Evolutionary conservation across 2,113 vertebrate genomes (phyloP), one percentile per base, ranked within the genome.

Genomic region (Scolopax mira): DNA sequence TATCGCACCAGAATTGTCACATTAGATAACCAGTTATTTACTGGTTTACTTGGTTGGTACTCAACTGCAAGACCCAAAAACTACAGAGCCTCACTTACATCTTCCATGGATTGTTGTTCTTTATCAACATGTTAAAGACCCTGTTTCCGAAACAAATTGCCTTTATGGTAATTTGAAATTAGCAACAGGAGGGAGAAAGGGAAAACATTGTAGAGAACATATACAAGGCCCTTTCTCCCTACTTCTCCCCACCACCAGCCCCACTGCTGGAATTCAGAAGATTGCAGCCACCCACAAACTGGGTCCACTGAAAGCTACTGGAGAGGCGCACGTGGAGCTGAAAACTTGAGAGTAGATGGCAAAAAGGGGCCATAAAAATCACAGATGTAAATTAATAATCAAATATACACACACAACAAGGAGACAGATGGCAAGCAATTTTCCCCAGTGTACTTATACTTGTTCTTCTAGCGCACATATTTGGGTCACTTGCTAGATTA

Each of bases 401-500:
- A 91, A 96, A 96, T 84, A 94, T 65, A 94, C 74, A 86, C 58
- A 85, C 77, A 91, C 17, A 94, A 93, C 95, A 95, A 83, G 91
- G 64, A 97, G 91, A 97, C 97, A 98, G 97, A 98, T 98, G 97
- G 96, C 67, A 93, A 97, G 90, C 87, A 85, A 94, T 97, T 97
- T 95, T 96, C 94, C 96, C 94, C 73, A 70, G 54, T 54, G 96
- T 94, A 95, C 92, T 93, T 97, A 95, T 28, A 94, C 88, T 91
- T 91, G 95, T 93, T 96, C 96, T 85, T 91, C 93, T 86, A 85
- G 79, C 77, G 85, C 77, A 78, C 31, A 16, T 96, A 98, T 98
- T 71, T 97, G 96, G 97, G 97, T 98, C 98, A 98, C 84, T 97
- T 97, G 94, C 95, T 97, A 94, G 82, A 97, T 97, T 96, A 97